Evolutionary conservation across 2,888 invertebrate species (phyloP), one percentile per base, ranked within the genome.

Genomic region (Therioaphis trifolii): DNA sequence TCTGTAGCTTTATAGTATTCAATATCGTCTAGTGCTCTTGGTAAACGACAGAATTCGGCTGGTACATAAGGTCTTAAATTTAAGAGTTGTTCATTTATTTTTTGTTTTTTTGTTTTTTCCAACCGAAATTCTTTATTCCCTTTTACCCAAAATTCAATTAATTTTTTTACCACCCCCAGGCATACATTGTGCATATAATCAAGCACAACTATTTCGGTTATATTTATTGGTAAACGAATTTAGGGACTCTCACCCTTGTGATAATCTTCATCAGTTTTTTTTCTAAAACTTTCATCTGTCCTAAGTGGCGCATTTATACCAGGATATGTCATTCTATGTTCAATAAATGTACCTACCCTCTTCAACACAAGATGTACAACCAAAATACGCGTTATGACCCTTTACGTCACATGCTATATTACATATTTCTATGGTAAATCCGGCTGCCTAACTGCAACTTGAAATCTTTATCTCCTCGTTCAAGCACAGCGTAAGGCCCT

Each of bases 71-170:
- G 7, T 35, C 35, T 35, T 18, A 35, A 18, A 35, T 35, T 66
- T 66, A 35, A 35, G 11, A 35, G 29, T 18, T n/a, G 29, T 7
- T n/a, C 35, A 66, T 66, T 55, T 35, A 66, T 35, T 14, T 66
- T 15, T n/a, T n/a, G n/a, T n/a, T 5, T 14, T 18, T 35, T 66
- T 7, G 18, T 4, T 66, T 35, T 21, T 11, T 24, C 24, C 9
- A 35, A n/a, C 35, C 66, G 5, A 0, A 35, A 14, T 3, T 27
- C 27, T 49, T 71, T 46, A 27, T 49, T 71, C 2, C 71, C 71
- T 29, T 72, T 72, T 3, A 72, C 72, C 72, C 72, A 72, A 9
- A 72, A 52, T 18, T 52, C 52, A 4, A 72, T 11, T 18, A 72
- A 40, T 29, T 21, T 49, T 35, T 72, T 72, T 4, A 52, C 40